Evolutionary conservation across 2,113 vertebrate species (phyloP).

Genomic region (Gadus macrocephalus): DNA sequence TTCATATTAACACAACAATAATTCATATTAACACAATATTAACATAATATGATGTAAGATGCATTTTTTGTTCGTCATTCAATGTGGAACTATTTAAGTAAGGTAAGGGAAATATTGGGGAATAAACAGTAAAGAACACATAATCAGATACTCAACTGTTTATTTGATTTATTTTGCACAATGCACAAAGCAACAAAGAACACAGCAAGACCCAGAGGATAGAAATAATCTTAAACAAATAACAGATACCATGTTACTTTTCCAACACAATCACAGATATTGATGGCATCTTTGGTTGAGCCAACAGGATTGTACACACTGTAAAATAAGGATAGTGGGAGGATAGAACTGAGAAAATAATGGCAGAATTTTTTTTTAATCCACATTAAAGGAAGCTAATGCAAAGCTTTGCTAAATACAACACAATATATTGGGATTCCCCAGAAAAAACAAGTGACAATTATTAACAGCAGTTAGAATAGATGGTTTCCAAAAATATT

Average conservation of each 20-base stretch:
- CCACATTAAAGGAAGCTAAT: slow-evolving; percentile 28
- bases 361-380: slow-evolving; percentile 35
- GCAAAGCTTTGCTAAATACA: slow-evolving; percentile 33
- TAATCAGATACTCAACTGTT: slow-evolving; percentile 46
- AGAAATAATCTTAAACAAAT: slow-evolving; percentile 40
- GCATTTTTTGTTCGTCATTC: too few species aligned
- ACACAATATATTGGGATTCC: slow-evolving; percentile 24
- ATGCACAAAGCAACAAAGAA: slow-evolving; percentile 54
- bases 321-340: slow-evolving; percentile 25
- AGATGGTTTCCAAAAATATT: slow-evolving; percentile 58
- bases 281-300: slow-evolving; percentile 12
- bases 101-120: too few species aligned
- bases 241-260: slow-evolving; percentile 31
- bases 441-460: slow-evolving; percentile 37
- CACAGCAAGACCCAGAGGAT: slow-evolving; percentile 34
- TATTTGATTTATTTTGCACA: slow-evolving; percentile 68
- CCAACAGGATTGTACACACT: slow-evolving; percentile 35
- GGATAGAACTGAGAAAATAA: slow-evolving; percentile 8
- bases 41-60: too few species aligned
- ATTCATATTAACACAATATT: too few species aligned
- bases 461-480: slow-evolving; percentile 44
- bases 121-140: not conserved
- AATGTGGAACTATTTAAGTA: too few species aligned
- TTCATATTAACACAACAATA: too few species aligned
- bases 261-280: slow-evolving; percentile 14